A percentile compares a stretch with the other conserved stretches of the same genome.
phyloP scores from a whole-genome alignment of 2,797 vertebrate genomes.

The Aselliscus stoliczkanus region DNA sequence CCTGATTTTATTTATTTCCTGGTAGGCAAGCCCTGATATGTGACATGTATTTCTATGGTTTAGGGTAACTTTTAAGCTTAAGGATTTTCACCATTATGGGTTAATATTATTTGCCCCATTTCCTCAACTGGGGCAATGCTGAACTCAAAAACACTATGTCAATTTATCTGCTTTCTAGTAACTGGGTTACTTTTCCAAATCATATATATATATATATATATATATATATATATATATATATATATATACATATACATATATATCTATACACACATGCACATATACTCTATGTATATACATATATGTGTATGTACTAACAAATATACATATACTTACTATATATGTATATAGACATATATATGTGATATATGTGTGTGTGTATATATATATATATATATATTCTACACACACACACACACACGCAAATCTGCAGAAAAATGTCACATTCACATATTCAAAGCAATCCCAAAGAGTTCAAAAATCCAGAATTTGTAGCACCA shows the following conservation, averaged over 20 bases:
- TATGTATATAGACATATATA: not conserved
- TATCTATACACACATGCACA: not conserved
- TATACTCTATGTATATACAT: not conserved
- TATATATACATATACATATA: too few relatives aligned
- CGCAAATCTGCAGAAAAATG: not conserved
- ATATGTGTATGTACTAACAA: not conserved
- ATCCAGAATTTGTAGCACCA: not conserved
- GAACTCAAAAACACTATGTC: not conserved
- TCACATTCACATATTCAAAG: not conserved
- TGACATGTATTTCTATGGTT: not conserved
- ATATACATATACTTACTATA: not conserved
- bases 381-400: not conserved
- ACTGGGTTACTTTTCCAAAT: constrained; percentile 22
- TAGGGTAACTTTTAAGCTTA: not conserved
- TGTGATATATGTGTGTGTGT: not conserved
- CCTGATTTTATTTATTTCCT: not conserved
- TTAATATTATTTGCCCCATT: not conserved
- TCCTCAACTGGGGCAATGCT: not conserved
- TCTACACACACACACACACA: not conserved
- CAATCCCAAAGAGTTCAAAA: constrained; percentile 21
- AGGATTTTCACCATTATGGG: not conserved
- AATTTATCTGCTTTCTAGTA: not conserved
- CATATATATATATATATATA: not conserved
- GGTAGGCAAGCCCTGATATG: not conserved
- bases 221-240: not conserved